A percentile compares a stretch with the other conserved stretches of the same genome.
phyloP scores from a whole-genome alignment of 92 coral and sea anemone species.

The Heteractis magnifica region DNA sequence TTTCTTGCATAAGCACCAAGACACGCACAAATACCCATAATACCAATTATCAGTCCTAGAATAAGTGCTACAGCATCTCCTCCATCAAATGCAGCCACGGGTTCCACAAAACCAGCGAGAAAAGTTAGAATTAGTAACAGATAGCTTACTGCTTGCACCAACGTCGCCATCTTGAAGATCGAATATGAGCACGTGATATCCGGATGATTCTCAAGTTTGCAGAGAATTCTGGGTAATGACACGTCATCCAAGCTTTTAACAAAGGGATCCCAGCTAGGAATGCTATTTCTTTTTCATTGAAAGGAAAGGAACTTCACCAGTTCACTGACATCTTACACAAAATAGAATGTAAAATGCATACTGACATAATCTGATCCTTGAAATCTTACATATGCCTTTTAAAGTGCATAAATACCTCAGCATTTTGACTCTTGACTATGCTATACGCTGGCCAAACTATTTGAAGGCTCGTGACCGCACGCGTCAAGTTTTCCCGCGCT shows the following conservation, averaged over 20 bases:
- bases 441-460: conserved; percentile 6
- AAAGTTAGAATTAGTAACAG: conserved; percentile 44
- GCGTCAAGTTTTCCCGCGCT: conserved; percentile 40
- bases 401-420: neutral
- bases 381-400: no score
- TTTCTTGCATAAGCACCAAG: conserved; percentile 97
- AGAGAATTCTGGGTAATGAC: conserved; percentile 23
- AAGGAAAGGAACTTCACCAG: no score
- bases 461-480: conserved; percentile 26
- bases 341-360: no score
- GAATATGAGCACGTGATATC: conserved; percentile 28
- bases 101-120: conserved; percentile 76
- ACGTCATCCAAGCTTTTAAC: neutral
- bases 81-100: conserved; percentile 93
- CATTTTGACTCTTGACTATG: no score
- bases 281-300: no score
- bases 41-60: conserved; percentile 89
- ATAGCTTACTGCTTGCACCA: neutral
- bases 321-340: no score
- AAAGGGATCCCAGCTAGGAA: conserved; percentile 11
- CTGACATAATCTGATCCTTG: no score
- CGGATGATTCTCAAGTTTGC: conserved; percentile 24
- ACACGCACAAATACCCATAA: conserved; percentile 99
- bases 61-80: conserved; percentile 98
- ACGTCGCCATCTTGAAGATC: conserved; percentile 67